These are phyloP conservation scores for Paelopatides confundens DNA, from an alignment of 53 echinoderm and acorn worm species.

Conservation along the genomic window DNA sequence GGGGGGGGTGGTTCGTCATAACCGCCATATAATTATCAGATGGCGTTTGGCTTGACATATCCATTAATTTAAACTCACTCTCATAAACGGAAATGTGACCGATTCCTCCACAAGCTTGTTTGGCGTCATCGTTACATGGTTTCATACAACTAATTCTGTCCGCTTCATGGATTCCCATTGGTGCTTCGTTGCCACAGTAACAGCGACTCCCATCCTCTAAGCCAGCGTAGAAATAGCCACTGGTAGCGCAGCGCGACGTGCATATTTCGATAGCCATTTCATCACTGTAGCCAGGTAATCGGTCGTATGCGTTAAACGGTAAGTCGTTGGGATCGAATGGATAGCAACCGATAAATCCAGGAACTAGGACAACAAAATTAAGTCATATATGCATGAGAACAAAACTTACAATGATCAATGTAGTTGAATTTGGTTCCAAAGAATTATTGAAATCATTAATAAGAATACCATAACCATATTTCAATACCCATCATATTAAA, in stretches of 20 bases:
- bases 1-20: no score
- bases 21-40: no score
- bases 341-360: constrained; percentile 14
- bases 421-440: no score
- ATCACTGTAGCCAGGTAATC: neutral
- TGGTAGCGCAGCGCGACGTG: neutral
- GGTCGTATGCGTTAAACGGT: neutral
- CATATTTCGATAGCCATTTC: constrained; percentile 15
- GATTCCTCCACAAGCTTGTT: constrained; percentile 9
- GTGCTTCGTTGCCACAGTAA: constrained; percentile 14
- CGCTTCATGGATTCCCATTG: neutral
- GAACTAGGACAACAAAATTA: neutral
- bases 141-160: neutral
- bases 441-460: no score
- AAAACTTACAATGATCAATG: no score
- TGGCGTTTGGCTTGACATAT: no score
- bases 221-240: neutral
- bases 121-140: constrained; percentile 13
- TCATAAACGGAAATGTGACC: constrained; percentile 24
- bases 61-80: neutral
- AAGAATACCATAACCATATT: no score
- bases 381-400: no score
- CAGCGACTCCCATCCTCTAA: constrained; percentile 4
- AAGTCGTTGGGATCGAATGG: neutral
- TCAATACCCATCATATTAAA: no score